Percentiles rank a stretch among this genome's conserved stretches.
Evolutionary conservation across 2,888 invertebrate species (phyloP).

Genomic region (Bhutanitis thaidina): DNA sequence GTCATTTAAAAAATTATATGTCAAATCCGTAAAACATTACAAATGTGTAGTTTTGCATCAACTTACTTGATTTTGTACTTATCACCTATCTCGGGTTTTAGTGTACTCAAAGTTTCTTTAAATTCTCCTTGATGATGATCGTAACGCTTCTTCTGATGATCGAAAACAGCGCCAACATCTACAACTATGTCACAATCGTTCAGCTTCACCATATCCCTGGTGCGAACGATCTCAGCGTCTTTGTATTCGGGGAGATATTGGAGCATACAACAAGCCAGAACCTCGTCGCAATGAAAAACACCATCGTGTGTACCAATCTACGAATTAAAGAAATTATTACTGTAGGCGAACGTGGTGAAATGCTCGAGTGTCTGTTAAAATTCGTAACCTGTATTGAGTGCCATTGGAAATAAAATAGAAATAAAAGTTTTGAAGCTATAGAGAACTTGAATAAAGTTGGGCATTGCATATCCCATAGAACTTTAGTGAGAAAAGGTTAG

Average conservation of each 20-base stretch:
- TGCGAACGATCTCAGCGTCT: slow-evolving; percentile 88
- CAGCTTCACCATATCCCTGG: slow-evolving; percentile 81
- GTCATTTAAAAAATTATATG: too few species aligned
- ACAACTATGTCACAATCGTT: slow-evolving; percentile 94
- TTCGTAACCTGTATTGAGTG: too few species aligned
- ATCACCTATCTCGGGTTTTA: slow-evolving; percentile 81
- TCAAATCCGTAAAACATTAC: too few species aligned
- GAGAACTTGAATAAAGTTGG: too few species aligned
- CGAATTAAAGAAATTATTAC: slow-evolving; percentile 19
- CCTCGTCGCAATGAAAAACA: slow-evolving; percentile 96
- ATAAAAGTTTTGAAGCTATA: too few species aligned
- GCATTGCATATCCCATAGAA: too few species aligned
- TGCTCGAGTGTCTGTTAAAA: too few species aligned
- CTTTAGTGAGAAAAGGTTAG: too few species aligned
- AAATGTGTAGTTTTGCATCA: too few species aligned
- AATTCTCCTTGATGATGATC: slow-evolving; percentile 97
- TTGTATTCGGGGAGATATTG: slow-evolving; percentile 88
- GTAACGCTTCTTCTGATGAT: slow-evolving; percentile 87
- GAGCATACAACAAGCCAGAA: slow-evolving; percentile 95
- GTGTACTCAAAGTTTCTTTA: slow-evolving; percentile 81
- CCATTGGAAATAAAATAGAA: too few species aligned
- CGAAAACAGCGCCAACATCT: slow-evolving; percentile 94
- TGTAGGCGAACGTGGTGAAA: too few species aligned
- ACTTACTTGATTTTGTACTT: slow-evolving; percentile 80
- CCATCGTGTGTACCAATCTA: slow-evolving; percentile 90